Evolutionary conservation across 2,888 invertebrate species (phyloP).

Genomic region (Pilophorus perplexus): DNA sequence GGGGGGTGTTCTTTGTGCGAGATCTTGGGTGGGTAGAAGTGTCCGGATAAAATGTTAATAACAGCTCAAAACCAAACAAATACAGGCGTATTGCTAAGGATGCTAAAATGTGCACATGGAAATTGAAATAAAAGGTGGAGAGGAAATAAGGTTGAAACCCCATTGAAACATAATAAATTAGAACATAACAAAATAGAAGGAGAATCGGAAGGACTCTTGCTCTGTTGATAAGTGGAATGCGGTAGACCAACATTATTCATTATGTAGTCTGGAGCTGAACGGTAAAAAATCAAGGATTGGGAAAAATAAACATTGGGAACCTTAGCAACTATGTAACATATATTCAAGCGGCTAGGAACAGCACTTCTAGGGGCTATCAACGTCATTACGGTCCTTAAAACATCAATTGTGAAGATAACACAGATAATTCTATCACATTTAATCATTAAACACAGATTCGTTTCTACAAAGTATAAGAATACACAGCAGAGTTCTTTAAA

Average conservation of each 20-base stretch:
- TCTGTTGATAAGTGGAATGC: conserved; percentile 38
- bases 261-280: neutral
- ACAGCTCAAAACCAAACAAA: no score
- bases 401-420: no score
- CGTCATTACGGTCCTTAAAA: conserved; percentile 14
- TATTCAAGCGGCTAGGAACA: conserved; percentile 29
- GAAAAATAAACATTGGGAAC: neutral
- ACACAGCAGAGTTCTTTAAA: conserved; percentile 2
- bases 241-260: conserved; percentile 14
- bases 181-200: conserved; percentile 3
- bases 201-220: conserved; percentile 21
- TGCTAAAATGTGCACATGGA: neutral
- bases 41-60: conserved; percentile 9
- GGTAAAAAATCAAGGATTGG: neutral
- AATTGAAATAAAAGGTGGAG: neutral
- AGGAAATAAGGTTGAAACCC: neutral
- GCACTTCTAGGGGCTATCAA: conserved; percentile 24
- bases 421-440: no score
- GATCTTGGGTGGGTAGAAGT: no score
- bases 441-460: conserved; percentile 8
- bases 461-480: conserved; percentile 2
- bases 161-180: neutral
- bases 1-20: no score
- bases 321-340: conserved; percentile 30
- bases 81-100: no score